These are phyloP conservation scores for Melospiza melodia DNA, from an alignment of 2,113 vertebrate genomes.

Conservation along the genomic window DNA sequence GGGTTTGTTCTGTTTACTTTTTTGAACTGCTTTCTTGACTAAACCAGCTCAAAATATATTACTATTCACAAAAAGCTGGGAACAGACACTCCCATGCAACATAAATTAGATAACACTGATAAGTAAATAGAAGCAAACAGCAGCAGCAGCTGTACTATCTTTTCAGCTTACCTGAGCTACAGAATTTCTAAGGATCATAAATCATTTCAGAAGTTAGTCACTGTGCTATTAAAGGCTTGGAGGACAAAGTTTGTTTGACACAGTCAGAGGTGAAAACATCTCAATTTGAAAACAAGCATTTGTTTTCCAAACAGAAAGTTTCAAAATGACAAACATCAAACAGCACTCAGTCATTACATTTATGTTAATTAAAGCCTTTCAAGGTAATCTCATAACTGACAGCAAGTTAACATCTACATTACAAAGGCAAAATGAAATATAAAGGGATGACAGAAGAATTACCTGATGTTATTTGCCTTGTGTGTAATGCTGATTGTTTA, in stretches of 20 bases:
- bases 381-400: background rate
- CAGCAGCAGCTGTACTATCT: background rate
- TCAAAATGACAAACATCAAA: background rate
- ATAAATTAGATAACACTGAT: background rate
- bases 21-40: background rate
- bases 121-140: background rate
- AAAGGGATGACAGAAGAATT: background rate
- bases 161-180: background rate
- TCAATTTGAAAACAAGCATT: background rate
- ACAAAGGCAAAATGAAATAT: background rate
- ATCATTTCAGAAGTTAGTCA: background rate
- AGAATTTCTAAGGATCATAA: background rate
- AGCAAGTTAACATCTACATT: background rate
- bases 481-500: background rate
- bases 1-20: background rate
- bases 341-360: background rate
- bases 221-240: background rate
- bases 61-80: background rate
- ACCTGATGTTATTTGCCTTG: background rate
- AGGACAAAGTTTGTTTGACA: slow-evolving; percentile 28
- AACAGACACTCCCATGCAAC: background rate
- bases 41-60: background rate
- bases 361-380: slow-evolving; percentile 28
- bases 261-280: background rate
- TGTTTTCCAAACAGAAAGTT: background rate